Base-by-base conservation (phyloP, 2,113 vertebrate species). In the Scolopax mira region DNA sequence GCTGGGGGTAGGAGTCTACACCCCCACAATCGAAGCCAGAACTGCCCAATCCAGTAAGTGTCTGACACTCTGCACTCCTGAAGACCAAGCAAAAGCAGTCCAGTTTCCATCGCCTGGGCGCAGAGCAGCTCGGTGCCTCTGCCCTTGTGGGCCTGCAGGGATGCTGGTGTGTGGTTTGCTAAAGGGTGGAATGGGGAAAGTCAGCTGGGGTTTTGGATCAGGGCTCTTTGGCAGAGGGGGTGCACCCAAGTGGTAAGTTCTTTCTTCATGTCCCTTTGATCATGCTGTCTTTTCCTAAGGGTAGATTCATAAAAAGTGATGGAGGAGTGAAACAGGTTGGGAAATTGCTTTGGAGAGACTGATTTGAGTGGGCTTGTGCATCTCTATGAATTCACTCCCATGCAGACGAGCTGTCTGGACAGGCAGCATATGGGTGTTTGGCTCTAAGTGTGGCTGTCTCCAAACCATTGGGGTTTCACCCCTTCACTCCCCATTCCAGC, bases 11-110 rank as follows among this genome's bases (percentile, higher is more conserved):
- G 99, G 99, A 14, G 98, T 99, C 90, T 99, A 98, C 94, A 99
- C 99, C 37, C 98, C 98, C 41, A 98, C 97, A 1, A 93, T 99
- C 1, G 98, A 99, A 97, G 98, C 98, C 91, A 98, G 98, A 91
- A 99, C 99, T 2, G 98, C 99, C 55, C 99, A 99, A 88, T 99
- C 99, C 94, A 99, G 99, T 99, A 98, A 99, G 99, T 99, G 62
- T 95, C 82, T 85, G 70, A 84, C 52, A 8, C 9, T 51, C n/a
- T 55, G 22, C 48, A 7, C 22, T 90, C 24, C 80, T 84, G 85
- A 88, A 88, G 55, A 49, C 48, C 69, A 79, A 61, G 46, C 57
- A 84, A 82, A 69, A 90, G 55, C 65, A 55, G 71, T 88, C 60
- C 39, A 17, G 42, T 84, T 90, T 51, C 51, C 22, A 10, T 75